Conservation (phyloP, 2,797 vertebrate species). For the Hemitrygon akajei region DNA sequence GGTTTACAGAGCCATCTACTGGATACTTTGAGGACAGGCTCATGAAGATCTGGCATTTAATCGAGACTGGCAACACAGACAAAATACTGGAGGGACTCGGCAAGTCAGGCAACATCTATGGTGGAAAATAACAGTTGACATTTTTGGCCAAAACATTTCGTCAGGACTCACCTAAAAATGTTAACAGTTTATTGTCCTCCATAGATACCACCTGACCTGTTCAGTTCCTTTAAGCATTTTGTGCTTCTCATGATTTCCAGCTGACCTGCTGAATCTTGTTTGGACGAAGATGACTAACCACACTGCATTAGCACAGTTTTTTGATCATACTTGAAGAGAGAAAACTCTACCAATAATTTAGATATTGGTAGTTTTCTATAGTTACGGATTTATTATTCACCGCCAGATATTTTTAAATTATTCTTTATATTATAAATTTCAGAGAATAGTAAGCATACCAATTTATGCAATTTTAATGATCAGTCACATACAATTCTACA, state of each 20-base stretch:
- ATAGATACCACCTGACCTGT: too few species aligned
- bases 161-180: too few species aligned
- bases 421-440: not conserved
- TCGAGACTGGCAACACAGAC: not conserved
- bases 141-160: too few species aligned
- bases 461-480: not conserved
- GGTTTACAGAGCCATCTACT: constrained; percentile 22
- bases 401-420: not conserved
- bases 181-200: too few species aligned
- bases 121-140: too few species aligned
- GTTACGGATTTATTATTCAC: not conserved
- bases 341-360: not conserved
- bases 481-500: not conserved
- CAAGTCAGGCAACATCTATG: too few species aligned
- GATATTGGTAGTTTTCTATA: not conserved
- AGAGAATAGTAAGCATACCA: not conserved
- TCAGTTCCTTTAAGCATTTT: too few species aligned
- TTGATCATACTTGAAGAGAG: not conserved
- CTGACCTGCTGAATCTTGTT: too few species aligned
- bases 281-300: not conserved
- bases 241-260: too few species aligned
- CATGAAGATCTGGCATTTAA: not conserved
- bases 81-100: too few species aligned
- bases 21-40: not conserved
- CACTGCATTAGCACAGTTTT: too few species aligned